phyloP scores from a whole-genome alignment of 2,888 invertebrate genomes.

The Mythimna impura region DNA sequence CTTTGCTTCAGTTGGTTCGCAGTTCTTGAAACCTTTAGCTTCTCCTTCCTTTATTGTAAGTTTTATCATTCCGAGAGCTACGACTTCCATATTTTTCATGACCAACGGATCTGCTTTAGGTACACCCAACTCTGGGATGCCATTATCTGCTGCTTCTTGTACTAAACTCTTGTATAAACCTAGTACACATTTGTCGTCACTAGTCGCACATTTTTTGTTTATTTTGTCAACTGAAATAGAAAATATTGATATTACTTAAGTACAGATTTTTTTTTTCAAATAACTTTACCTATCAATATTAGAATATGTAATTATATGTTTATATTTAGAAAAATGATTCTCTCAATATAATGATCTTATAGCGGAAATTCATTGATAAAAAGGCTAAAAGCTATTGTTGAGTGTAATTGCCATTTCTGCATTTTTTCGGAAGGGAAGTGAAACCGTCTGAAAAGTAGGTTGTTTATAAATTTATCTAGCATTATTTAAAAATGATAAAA shows the following conservation, averaged over 20 bases:
- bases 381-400: background rate
- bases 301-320: background rate
- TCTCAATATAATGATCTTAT: background rate
- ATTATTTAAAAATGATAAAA: too few relatives aligned
- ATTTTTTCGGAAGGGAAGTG: background rate
- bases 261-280: background rate
- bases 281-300: background rate
- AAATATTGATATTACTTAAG: background rate
- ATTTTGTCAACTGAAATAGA: constrained; percentile 1
- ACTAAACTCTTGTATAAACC: background rate
- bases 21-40: constrained; percentile 47
- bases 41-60: constrained; percentile 23
- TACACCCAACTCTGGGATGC: constrained; percentile 40
- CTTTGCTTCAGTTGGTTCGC: constrained; percentile 7
- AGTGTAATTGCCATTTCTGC: background rate
- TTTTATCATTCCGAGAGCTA: constrained; percentile 44
- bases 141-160: constrained; percentile 26
- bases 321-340: background rate
- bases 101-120: constrained; percentile 45
- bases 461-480: too few relatives aligned
- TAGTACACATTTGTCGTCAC: constrained; percentile 29
- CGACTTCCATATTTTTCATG: constrained; percentile 12
- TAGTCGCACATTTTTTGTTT: constrained; percentile 33
- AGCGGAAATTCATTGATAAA: background rate
- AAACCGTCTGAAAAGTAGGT: too few relatives aligned